Evolutionary conservation across 2,888 invertebrate species (phyloP), one percentile per base, ranked within the genome.

Genomic region (Eueremaeus valkanovi): DNA sequence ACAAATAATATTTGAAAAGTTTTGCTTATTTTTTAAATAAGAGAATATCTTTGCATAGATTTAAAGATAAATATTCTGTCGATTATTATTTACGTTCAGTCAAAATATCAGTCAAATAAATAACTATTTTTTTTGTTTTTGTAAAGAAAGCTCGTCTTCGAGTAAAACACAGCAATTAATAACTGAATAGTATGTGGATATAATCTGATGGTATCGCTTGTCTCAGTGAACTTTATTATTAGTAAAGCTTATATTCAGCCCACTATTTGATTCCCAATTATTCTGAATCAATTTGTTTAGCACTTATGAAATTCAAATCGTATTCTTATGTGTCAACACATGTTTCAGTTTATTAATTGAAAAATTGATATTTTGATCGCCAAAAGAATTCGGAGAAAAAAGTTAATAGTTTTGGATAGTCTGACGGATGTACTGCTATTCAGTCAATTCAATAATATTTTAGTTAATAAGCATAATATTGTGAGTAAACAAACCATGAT

Each of bases 361-460:
- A 51, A 51, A 51, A 51, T 51, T 51, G n/a, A 55, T 55, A 55
- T 55, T 55, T 55, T 55, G 55, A 55, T 55, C 27, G 24, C 55
- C 9, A 27, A 24, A 55, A 55, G 24, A 27, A 27, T 55, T 24
- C 27, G 18, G 27, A 27, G 6, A 45, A 45, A 55, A 55, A n/a
- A 55, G 55, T 27, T 55, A 27, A 55, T 55, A 51, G 21, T n/a
- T 55, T 27, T 55, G 55, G 45, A 45, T 24, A 55, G 9, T 5
- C 55, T 55, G 11, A 55, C 55, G 55, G 45, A 55, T 55, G 27
- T 24, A 27, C 5, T 16, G 11, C 42, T 45, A 13, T 45, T 16
- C 42, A 45, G 18, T 45, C 42, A 18, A 3, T 45, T 16, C 3
- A n/a, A 51, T 27, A 9, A 9, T 55, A 24, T 55, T 3, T 55